phyloP scores from a whole-genome alignment of 2,888 invertebrate species.

The Athetis lepigone region DNA sequence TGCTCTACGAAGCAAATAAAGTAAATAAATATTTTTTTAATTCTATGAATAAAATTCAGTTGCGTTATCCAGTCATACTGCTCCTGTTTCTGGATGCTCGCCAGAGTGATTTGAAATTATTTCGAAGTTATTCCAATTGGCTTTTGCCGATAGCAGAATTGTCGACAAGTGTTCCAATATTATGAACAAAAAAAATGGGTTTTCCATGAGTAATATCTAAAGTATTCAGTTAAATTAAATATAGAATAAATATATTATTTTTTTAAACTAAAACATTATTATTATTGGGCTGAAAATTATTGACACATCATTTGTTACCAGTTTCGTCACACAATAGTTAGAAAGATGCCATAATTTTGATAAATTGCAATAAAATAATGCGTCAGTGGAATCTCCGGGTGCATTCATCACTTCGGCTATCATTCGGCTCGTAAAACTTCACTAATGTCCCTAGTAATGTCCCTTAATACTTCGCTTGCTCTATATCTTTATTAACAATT shows the following conservation, averaged over 20 bases:
- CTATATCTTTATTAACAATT: conserved; percentile 90
- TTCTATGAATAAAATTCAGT: no score
- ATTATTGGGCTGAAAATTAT: conserved; percentile 5
- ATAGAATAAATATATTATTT: no score
- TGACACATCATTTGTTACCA: conserved; percentile 33
- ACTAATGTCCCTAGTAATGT: conserved; percentile 81
- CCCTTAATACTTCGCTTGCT: conserved; percentile 82
- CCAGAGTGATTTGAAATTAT: no score
- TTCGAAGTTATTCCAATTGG: no score
- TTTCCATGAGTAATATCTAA: not conserved
- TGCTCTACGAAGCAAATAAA: no score
- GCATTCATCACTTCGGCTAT: conserved; percentile 82
- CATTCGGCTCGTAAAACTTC: conserved; percentile 82
- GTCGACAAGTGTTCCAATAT: no score
- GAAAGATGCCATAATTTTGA: conserved; percentile 66
- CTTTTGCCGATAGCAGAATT: no score
- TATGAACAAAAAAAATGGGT: no score
- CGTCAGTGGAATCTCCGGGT: conserved; percentile 72
- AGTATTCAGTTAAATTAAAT: no score
- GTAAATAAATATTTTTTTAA: no score
- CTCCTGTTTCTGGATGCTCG: no score
- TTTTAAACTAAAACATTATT: not conserved
- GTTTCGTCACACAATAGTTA: conserved; percentile 39
- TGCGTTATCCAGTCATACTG: no score
- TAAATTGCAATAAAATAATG: conserved; percentile 75